Conservation (phyloP, 35 echinoderm and acorn worm genomes). For the Patiria miniata region DNA sequence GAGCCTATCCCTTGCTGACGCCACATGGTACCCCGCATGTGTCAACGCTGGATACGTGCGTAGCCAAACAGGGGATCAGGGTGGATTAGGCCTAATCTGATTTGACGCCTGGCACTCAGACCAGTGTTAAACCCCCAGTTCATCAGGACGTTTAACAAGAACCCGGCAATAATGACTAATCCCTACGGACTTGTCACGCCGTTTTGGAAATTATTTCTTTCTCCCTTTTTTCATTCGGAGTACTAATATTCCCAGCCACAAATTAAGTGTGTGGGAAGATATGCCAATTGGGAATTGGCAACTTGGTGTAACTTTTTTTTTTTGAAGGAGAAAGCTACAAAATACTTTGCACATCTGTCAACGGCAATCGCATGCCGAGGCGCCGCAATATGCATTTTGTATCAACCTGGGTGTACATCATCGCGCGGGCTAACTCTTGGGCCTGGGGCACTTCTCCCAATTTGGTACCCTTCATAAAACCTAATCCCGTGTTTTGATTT, state of each 20-base stretch:
- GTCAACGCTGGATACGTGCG: constrained; percentile 29
- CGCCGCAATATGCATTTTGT: constrained; percentile 16
- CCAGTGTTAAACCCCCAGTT: neutral
- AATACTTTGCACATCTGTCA: neutral
- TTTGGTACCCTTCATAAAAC: constrained; percentile 16
- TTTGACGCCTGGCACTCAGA: constrained; percentile 10
- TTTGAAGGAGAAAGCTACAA: too few species aligned
- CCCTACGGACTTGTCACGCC: neutral
- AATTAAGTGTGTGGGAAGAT: too few species aligned
- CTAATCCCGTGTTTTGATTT: constrained; percentile 27
- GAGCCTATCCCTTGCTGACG: neutral
- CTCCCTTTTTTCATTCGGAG: neutral
- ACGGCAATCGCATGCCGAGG: constrained; percentile 12
- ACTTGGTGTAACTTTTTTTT: too few species aligned
- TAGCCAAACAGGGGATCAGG: constrained; percentile 23
- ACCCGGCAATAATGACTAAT: constrained; percentile 18
- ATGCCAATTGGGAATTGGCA: too few species aligned
- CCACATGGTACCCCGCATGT: constrained; percentile 2
- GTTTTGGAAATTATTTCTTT: neutral
- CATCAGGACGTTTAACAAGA: constrained; percentile 14
- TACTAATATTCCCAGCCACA: too few species aligned
- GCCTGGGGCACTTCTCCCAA: constrained; percentile 6
- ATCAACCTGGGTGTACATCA: constrained; percentile 19
- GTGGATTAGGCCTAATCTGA: constrained; percentile 11
- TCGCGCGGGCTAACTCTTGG: neutral